These are phyloP conservation scores for Odobenus rosmarus DNA, from an alignment of 2,113 vertebrate species.

Conservation along the genomic window DNA sequence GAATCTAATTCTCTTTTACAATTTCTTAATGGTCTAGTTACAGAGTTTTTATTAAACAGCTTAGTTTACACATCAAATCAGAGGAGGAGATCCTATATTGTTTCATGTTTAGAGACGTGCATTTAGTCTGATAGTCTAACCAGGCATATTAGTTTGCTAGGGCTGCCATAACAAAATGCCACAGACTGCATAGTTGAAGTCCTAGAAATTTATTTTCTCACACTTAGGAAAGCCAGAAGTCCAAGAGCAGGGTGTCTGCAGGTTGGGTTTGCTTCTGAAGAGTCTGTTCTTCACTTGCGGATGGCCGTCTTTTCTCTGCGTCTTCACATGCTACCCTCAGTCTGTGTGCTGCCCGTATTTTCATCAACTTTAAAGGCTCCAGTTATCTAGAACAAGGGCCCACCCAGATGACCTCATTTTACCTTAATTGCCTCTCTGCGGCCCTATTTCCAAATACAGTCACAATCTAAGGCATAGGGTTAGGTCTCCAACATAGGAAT, in stretches of 20 bases:
- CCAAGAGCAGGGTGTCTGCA: not conserved
- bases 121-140: not conserved
- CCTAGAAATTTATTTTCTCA: not conserved
- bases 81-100: not conserved
- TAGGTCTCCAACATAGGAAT: not conserved
- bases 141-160: not conserved
- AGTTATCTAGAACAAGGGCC: not conserved
- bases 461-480: not conserved
- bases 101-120: not conserved
- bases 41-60: not conserved
- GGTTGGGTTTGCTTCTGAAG: not conserved
- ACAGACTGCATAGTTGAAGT: not conserved
- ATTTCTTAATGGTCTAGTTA: constrained; percentile 13
- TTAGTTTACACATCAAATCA: not conserved
- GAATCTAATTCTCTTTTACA: constrained; percentile 22
- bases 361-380: not conserved
- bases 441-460: not conserved
- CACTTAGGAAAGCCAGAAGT: not conserved
- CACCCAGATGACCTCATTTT: not conserved
- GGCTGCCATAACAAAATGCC: not conserved
- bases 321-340: not conserved
- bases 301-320: accelerated
- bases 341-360: not conserved
- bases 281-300: not conserved
- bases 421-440: not conserved